Evolutionary conservation across 2,888 invertebrate species (phyloP).

Genomic region (Drosophila setosimentum): DNA sequence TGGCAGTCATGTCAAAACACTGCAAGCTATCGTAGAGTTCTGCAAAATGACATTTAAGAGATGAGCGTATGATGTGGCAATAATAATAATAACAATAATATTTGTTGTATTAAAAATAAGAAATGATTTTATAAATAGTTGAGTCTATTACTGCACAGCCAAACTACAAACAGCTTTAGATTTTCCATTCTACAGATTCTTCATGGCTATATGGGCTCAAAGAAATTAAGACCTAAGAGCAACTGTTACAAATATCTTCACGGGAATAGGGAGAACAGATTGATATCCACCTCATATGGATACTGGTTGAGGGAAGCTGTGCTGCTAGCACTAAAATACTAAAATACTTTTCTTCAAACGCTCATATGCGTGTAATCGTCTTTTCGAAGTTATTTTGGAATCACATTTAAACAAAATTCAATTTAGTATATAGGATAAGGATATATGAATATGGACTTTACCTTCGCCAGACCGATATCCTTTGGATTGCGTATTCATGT

Average conservation of each 20-base stretch:
- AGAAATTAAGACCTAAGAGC: neutral
- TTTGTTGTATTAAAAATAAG: neutral
- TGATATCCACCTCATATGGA: neutral
- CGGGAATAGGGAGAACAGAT: neutral
- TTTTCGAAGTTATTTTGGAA: neutral
- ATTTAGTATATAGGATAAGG: neutral
- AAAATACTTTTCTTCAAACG: too few species aligned
- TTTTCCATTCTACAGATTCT: neutral
- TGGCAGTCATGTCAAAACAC: constrained; percentile 85
- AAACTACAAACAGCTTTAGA: neutral
- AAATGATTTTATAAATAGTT: neutral
- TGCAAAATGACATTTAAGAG: constrained; percentile 35
- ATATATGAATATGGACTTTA: constrained; percentile 52
- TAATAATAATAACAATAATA: neutral
- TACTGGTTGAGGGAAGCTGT: neutral
- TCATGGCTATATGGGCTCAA: neutral
- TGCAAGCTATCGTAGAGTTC: constrained; percentile 85
- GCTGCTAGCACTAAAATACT: too few species aligned
- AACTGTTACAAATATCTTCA: neutral
- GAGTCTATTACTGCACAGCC: neutral
- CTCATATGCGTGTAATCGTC: too few species aligned
- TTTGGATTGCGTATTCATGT: constrained; percentile 85
- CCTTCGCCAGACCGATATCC: constrained; percentile 85
- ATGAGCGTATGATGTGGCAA: neutral
- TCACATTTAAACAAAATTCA: neutral